Percentiles rank a stretch among this genome's conserved stretches.
Evolutionary conservation across 2,888 invertebrate species (phyloP).

Genomic region (Chromoteleia sp.): DNA sequence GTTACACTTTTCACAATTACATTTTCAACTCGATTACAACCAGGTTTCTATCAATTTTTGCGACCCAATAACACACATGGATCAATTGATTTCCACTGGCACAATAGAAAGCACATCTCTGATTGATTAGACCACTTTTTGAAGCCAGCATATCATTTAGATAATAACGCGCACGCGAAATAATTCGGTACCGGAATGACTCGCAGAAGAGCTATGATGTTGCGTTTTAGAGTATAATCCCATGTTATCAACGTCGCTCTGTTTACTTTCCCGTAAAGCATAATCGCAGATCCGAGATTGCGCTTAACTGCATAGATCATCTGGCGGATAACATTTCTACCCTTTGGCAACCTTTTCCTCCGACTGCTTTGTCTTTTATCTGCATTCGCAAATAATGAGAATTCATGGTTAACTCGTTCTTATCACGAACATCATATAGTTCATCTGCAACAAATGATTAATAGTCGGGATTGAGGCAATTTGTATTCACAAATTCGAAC

Average conservation of each 20-base stretch:
- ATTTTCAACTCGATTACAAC: background rate
- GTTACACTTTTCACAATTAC: no score
- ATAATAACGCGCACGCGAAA: constrained; percentile 28
- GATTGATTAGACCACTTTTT: constrained; percentile 27
- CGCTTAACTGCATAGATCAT: constrained; percentile 60
- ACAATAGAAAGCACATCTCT: constrained; percentile 26
- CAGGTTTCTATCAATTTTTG: constrained; percentile 23
- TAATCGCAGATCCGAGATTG: constrained; percentile 59
- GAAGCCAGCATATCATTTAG: constrained; percentile 8
- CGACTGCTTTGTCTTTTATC: constrained; percentile 59
- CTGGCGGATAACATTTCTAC: constrained; percentile 58
- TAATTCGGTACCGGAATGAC: constrained; percentile 24
- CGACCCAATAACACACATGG: constrained; percentile 16
- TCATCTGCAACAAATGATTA: constrained; percentile 60
- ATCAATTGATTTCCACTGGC: constrained; percentile 29
- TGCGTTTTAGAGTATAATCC: constrained; percentile 49
- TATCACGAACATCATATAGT: constrained; percentile 57
- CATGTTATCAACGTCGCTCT: constrained; percentile 55
- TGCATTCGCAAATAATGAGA: constrained; percentile 49
- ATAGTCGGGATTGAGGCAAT: constrained; percentile 36
- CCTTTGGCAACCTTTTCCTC: constrained; percentile 58
- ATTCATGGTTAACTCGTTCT: constrained; percentile 49
- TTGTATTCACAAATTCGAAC: constrained; percentile 44
- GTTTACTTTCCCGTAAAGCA: constrained; percentile 63
- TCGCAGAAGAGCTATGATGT: constrained; percentile 41